Conservation (phyloP, 2,113 vertebrate species). For the Pseudopipra pipra region DNA sequence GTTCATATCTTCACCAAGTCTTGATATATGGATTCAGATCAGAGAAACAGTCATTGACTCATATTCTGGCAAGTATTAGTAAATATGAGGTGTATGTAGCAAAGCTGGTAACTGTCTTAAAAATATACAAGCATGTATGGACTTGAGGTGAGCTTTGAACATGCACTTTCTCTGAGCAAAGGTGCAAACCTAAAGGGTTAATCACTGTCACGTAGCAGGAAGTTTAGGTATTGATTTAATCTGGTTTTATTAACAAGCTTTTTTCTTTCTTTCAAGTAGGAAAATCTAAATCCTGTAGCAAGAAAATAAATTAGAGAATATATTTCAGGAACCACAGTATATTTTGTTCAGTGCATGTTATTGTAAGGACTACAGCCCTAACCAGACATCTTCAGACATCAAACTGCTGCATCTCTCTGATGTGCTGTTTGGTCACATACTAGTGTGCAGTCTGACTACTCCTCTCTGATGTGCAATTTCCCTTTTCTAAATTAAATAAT, state of each 20-base stretch:
- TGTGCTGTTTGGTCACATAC: not conserved
- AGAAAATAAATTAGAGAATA: not conserved
- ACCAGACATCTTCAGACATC: slow-evolving; percentile 24
- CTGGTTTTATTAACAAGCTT: not conserved
- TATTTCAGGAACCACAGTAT: not conserved
- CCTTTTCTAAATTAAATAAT: slow-evolving; percentile 43
- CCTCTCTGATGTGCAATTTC: slow-evolving; percentile 29
- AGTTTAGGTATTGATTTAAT: not conserved
- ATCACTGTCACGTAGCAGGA: not conserved
- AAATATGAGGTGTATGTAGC: not conserved
- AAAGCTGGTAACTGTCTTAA: not conserved
- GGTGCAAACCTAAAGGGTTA: not conserved
- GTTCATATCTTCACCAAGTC: not conserved
- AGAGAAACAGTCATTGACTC: not conserved
- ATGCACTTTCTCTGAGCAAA: not conserved
- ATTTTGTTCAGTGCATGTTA: not conserved
- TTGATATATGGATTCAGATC: not conserved
- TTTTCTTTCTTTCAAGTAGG: not conserved
- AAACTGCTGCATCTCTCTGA: slow-evolving; percentile 25
- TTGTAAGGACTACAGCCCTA: not conserved
- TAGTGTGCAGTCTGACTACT: not conserved
- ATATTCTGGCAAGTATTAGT: not conserved
- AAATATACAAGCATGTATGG: not conserved
- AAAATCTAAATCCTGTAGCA: slow-evolving; percentile 7
- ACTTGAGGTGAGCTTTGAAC: not conserved